Evolutionary conservation across 2,113 vertebrate genomes (phyloP).

Genomic region (Psilopogon haemacephalus): DNA sequence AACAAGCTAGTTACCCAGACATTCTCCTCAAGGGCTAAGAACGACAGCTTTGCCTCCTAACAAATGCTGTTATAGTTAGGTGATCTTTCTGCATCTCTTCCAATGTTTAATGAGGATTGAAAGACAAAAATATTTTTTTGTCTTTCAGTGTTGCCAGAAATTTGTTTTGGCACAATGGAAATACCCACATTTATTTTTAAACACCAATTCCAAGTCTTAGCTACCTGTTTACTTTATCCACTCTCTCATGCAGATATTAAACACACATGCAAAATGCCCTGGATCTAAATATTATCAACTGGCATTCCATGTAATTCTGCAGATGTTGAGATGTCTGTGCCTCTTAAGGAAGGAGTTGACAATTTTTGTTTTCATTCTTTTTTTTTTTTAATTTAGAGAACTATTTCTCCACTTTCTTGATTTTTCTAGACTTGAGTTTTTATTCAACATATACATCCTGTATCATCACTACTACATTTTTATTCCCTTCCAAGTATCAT

Average conservation of each 20-base stretch:
- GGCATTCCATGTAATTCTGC: neutral
- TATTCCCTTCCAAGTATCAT: neutral
- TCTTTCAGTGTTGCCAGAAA: neutral
- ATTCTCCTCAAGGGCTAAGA: neutral
- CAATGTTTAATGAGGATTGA: neutral
- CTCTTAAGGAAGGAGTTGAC: neutral
- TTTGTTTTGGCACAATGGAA: constrained; percentile 39
- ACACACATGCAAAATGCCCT: neutral
- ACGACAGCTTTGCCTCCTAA: neutral
- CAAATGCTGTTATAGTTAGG: neutral
- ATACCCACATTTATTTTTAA: neutral
- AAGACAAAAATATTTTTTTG: neutral
- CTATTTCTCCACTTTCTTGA: neutral
- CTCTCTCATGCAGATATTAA: neutral
- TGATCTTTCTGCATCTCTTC: neutral
- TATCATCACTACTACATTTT: neutral
- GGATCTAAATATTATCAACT: neutral
- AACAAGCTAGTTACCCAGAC: neutral
- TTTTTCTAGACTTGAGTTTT: neutral
- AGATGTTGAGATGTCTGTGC: neutral
- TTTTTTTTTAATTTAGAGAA: neutral
- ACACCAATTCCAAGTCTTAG: neutral
- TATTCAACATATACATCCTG: neutral
- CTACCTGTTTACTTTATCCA: neutral
- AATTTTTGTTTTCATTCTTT: neutral